A percentile compares a stretch with the other conserved stretches of the same genome.
Evolutionary conservation across 2,888 invertebrate species (phyloP).

Genomic region (Lobophora halterata): DNA sequence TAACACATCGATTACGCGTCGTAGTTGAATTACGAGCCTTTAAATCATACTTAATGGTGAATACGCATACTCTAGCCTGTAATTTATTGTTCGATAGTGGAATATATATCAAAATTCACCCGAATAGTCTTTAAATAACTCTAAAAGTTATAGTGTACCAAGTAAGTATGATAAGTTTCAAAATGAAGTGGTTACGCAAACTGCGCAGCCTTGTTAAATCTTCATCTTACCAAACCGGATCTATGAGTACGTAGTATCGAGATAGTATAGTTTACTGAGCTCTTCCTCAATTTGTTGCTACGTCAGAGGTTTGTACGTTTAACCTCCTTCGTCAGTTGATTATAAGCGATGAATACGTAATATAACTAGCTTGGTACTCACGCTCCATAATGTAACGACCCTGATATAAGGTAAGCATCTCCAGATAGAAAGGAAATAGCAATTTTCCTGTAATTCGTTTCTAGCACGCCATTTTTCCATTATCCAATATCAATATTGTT

Average conservation of each 20-base stretch:
- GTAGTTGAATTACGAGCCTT: constrained; percentile 60
- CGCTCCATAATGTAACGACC: constrained; percentile 36
- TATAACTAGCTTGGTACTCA: constrained; percentile 23
- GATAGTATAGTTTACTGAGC: constrained; percentile 30
- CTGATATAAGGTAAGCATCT: constrained; percentile 50
- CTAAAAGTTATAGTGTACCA: constrained; percentile 37
- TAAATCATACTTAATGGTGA: constrained; percentile 74
- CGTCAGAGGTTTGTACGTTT: constrained; percentile 26
- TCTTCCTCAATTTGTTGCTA: constrained; percentile 17
- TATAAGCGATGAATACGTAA: constrained; percentile 27
- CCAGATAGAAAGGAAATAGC: constrained; percentile 67
- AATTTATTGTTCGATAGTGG: constrained; percentile 64
- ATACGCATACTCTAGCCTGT: constrained; percentile 66
- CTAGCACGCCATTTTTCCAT: constrained; percentile 75
- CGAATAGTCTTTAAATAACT: constrained; percentile 38
- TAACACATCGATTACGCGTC: constrained; percentile 59
- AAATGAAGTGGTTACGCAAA: constrained; percentile 33
- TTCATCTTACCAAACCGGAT: constrained; percentile 32
- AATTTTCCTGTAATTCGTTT: constrained; percentile 71
- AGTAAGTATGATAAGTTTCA: constrained; percentile 36
- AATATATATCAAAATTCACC: constrained; percentile 60
- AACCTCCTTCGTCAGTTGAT: constrained; percentile 17
- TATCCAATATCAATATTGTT: constrained; percentile 78
- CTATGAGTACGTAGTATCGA: constrained; percentile 33
- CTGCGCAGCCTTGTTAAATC: constrained; percentile 34